A percentile compares a stretch with the other conserved stretches of the same genome.
Evolutionary conservation across 2,888 invertebrate species (phyloP).

Genomic region (Epirrhoe alternata): DNA sequence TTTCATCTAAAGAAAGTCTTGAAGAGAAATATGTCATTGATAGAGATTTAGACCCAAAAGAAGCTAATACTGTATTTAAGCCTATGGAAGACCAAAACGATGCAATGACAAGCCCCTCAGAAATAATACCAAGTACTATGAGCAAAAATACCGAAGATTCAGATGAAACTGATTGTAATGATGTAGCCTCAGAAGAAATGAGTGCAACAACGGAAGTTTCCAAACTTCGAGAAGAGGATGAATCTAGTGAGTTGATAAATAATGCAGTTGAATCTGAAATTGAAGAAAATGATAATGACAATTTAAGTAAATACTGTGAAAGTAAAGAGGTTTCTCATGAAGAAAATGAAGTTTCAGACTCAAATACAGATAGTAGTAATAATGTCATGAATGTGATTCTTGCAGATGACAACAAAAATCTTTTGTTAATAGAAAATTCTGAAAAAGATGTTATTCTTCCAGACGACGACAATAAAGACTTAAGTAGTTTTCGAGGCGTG

Average conservation of each 20-base stretch:
- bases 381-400: constrained; percentile 5
- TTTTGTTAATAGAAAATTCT: constrained; percentile 8
- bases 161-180: constrained; percentile 13
- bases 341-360: constrained; percentile 26
- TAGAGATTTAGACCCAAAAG: background rate
- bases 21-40: background rate
- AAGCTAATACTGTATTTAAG: background rate
- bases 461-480: constrained; percentile 21
- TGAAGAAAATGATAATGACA: constrained; percentile 4
- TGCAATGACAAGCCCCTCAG: constrained; percentile 28
- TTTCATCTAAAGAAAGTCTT: background rate
- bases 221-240: background rate
- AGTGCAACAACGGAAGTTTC: constrained; percentile 1
- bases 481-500: background rate
- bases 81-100: constrained; percentile 16
- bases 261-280: constrained; percentile 13
- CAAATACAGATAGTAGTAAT: constrained; percentile 36
- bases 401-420: constrained; percentile 5
- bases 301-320: constrained; percentile 4
- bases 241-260: constrained; percentile 3
- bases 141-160: background rate
- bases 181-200: constrained; percentile 13
- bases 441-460: constrained; percentile 17
- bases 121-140: constrained; percentile 13
- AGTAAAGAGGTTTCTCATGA: constrained; percentile 10